phyloP scores from a whole-genome alignment of 2,888 invertebrate species.

The Machimus rusticus region DNA sequence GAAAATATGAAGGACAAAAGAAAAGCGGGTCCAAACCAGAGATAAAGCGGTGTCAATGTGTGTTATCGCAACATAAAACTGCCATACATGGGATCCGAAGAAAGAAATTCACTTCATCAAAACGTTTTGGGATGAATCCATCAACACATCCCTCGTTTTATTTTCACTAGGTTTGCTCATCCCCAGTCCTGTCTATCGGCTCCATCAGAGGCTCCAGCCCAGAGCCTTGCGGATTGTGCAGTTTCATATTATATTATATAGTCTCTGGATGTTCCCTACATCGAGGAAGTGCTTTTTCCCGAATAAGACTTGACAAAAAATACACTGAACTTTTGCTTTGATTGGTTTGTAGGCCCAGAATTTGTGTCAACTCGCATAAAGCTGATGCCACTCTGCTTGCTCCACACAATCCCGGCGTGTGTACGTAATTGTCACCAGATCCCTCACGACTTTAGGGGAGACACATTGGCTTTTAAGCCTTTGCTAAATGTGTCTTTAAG shows the following conservation, averaged over 20 bases:
- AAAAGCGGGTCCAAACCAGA: neutral
- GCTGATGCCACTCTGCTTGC: neutral
- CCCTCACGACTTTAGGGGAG: neutral
- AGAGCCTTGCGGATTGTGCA: constrained; percentile 7
- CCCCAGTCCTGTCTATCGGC: neutral
- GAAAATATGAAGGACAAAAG: constrained; percentile 15
- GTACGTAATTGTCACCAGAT: neutral
- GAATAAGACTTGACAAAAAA: neutral
- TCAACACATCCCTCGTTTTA: constrained; percentile 22
- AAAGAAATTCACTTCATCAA: constrained; percentile 38
- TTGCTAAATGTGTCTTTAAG: neutral
- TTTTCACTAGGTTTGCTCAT: neutral
- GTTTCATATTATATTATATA: constrained; percentile 19
- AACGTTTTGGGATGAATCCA: constrained; percentile 32
- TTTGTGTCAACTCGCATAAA: neutral
- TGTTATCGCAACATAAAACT: constrained; percentile 31
- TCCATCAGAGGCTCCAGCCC: neutral
- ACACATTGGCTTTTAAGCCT: neutral
- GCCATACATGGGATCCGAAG: constrained; percentile 13
- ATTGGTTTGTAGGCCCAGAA: neutral
- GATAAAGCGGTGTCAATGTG: constrained; percentile 32
- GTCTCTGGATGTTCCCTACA: neutral
- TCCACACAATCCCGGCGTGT: neutral
- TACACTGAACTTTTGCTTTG: neutral
- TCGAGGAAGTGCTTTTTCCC: neutral